phyloP scores from a whole-genome alignment of 2,888 invertebrate species.

The Cephus sareptanus region DNA sequence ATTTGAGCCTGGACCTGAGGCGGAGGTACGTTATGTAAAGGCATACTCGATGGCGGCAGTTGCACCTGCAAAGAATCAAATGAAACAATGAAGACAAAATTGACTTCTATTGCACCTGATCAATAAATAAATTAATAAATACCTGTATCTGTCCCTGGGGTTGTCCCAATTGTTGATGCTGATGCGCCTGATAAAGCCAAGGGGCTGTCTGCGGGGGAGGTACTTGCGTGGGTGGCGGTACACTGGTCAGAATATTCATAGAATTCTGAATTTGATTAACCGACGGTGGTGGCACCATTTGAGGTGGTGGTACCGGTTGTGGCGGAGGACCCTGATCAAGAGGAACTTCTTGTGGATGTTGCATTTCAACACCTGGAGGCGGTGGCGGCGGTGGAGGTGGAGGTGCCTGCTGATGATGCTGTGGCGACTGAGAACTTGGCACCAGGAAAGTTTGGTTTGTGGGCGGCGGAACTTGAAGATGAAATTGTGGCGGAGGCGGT shows the following conservation, averaged over 20 bases:
- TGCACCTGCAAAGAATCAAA: constrained; percentile 36
- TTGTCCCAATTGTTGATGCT: constrained; percentile 46
- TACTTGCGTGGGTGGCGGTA: constrained; percentile 59
- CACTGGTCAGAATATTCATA: constrained; percentile 58
- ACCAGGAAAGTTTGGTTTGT: constrained; percentile 52
- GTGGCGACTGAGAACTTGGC: constrained; percentile 50
- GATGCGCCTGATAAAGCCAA: constrained; percentile 59
- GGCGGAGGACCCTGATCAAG: constrained; percentile 69
- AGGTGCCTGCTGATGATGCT: constrained; percentile 45
- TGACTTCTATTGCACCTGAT: background rate
- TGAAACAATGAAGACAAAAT: background rate
- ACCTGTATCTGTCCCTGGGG: constrained; percentile 58
- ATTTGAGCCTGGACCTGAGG: constrained; percentile 58
- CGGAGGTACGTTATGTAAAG: constrained; percentile 51
- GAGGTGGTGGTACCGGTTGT: constrained; percentile 63
- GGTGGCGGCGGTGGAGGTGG: constrained; percentile 58
- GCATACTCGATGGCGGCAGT: constrained; percentile 47
- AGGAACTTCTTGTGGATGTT: constrained; percentile 64
- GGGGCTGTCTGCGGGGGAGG: constrained; percentile 58
- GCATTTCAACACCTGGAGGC: constrained; percentile 66
- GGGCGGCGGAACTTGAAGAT: constrained; percentile 56
- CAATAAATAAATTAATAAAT: background rate
- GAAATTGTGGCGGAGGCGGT: constrained; percentile 40
- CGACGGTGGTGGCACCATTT: constrained; percentile 61
- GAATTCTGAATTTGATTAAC: constrained; percentile 54